Base-by-base conservation (phyloP, 2,888 invertebrate species). In the Caradrina kadenii region DNA sequence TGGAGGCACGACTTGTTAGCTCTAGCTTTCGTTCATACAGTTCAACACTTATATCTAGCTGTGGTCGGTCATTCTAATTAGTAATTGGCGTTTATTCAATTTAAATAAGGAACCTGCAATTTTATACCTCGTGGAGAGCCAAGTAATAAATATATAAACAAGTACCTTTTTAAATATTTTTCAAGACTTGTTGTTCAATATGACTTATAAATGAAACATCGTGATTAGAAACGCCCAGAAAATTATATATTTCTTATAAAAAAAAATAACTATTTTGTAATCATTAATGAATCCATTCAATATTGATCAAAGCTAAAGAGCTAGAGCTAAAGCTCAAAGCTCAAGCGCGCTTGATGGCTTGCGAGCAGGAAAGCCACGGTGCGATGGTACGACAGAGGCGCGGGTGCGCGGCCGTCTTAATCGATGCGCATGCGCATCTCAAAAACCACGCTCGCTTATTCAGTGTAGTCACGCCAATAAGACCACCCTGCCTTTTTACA, bases 401-500 rank as follows among this genome's bases (percentile, higher is more conserved):
- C 39, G 4, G 15, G 31, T 50, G 13, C 8, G 42, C 75, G 74
- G 31, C 81, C 69, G 75, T 82, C 70, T 86, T 79, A 70, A 83
- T 83, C 79, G 81, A 82, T 82, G 76, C 73, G 73, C 78, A 82
- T 81, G 76, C 74, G 74, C 78, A 83, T 82, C 67, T 76, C 83
- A 80, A 87, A 52, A 39, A 56, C 13, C 48, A 19, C 35, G 31
- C 60, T 35, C 26, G 19, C 45, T 45, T 50, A 35, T 45, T 31
- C 22, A 52, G 45, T 52, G 22, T 53, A 17, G 60, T 22, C 42
- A 45, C 31, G 6, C 13, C 22, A 21, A 11, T 64, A 53, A 49
- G 39, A 64, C 48, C 69, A 49, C 48, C 64, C 53, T 19, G 53
- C 3, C 4, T 53, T 72, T 65, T 17, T 39, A 42, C 2, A 6